A percentile compares a stretch with the other conserved stretches of the same genome.
Evolutionary conservation across 2,113 vertebrate genomes (phyloP).

Genomic region (Struthidea cinerea): DNA sequence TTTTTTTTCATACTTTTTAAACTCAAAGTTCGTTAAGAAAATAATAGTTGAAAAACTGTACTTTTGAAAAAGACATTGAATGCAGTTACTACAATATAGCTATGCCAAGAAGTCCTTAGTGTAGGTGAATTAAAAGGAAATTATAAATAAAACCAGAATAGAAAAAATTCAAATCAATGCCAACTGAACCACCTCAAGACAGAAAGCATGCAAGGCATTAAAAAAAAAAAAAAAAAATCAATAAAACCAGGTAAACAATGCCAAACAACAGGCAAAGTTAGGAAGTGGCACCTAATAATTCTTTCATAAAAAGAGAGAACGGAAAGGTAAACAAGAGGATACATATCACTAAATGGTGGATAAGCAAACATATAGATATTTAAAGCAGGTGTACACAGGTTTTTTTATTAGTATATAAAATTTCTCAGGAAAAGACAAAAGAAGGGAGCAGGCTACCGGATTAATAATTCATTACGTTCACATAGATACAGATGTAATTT

Average conservation of each 20-base stretch:
- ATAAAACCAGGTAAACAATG: background rate
- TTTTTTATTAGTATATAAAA: background rate
- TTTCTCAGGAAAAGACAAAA: background rate
- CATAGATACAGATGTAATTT: background rate
- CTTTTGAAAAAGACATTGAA: background rate
- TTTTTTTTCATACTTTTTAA: background rate
- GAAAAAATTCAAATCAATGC: background rate
- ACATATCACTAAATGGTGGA: background rate
- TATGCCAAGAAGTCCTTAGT: background rate
- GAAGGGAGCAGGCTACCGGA: background rate
- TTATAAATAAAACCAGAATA: background rate
- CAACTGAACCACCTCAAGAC: background rate
- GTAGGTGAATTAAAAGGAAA: background rate
- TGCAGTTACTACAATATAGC: background rate
- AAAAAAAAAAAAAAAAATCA: background rate
- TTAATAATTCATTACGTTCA: background rate
- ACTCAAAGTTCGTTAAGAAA: slow-evolving; percentile 15
- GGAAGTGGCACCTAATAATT: background rate
- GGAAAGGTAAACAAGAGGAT: background rate
- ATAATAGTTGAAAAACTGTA: background rate
- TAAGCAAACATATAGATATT: background rate
- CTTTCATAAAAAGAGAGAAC: background rate
- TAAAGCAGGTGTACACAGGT: background rate
- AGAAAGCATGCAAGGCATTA: background rate
- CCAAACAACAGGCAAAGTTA: background rate